Percentiles rank a stretch among this genome's conserved stretches.
phyloP scores from a whole-genome alignment of 1,140 invertebrate genomes.

The Euborellia annulipes region DNA sequence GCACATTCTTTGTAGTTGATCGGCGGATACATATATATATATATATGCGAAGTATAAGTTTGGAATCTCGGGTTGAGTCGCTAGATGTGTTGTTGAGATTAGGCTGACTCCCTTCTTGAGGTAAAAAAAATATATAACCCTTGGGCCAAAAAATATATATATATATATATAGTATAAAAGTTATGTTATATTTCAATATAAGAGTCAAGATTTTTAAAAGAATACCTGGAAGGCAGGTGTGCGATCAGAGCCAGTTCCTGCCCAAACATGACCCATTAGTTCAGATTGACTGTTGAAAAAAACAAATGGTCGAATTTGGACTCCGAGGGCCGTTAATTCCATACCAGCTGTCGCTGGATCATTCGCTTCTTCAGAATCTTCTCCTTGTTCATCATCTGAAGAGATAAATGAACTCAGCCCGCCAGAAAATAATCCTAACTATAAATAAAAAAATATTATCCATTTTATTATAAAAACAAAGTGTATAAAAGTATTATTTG shows the following conservation, averaged over 20 bases:
- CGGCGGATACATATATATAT: no score
- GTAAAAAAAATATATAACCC: no score
- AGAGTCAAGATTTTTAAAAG: constrained; percentile 7
- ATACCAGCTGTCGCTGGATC: constrained; percentile 64
- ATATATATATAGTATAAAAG: no score
- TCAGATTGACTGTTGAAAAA: constrained; percentile 75
- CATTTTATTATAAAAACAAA: no score
- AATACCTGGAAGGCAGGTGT: constrained; percentile 63
- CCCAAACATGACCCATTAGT: constrained; percentile 81
- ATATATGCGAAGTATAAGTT: no score
- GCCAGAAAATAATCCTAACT: constrained; percentile 66
- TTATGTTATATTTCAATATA: no score
- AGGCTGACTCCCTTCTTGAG: no score
- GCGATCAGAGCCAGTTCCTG: constrained; percentile 61
- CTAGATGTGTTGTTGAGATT: no score
- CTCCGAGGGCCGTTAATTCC: constrained; percentile 61
- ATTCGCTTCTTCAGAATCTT: constrained; percentile 31
- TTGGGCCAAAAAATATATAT: no score
- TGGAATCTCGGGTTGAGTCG: no score
- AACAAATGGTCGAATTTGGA: constrained; percentile 61
- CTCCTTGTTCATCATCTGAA: constrained; percentile 24
- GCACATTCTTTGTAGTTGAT: no score
- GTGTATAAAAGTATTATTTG: no score
- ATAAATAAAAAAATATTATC: constrained; percentile 22
- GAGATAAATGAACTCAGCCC: constrained; percentile 53